Evolutionary conservation across 2,113 vertebrate genomes (phyloP), one percentile per base, ranked within the genome.

Genomic region (Sphaerodactylus townsendi): DNA sequence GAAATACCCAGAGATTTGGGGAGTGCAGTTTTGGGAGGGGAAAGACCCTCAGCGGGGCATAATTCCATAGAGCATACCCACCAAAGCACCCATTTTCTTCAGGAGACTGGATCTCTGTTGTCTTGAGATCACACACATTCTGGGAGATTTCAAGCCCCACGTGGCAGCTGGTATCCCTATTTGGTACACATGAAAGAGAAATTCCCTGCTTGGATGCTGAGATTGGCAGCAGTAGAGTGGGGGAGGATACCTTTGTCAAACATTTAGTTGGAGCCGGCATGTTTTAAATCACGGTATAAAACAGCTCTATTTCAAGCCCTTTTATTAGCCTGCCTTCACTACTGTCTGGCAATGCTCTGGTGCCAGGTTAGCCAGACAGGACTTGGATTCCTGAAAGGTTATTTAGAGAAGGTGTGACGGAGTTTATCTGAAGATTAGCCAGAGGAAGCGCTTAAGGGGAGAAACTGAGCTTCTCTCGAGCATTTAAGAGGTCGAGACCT

Each of bases 401-500:
- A 37, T 23, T 28, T 19, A 19, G 46, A 30, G 59, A 50, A 0
- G 35, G 0, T n/a, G 1, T 0, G 0, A 28, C 10, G 7, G 59
- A 41, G 46, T 41, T 80, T 73, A 80, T 19, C 19, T 44, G 65
- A 74, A 53, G 83, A 1, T 2, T 23, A 10, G 65, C 25, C 48
- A 28, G 1, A n/a, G 4, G 69, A 72, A 1, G 62, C 21, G 19
- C 6, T 2, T 23, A 28, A 75, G n/a, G 75, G 84, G 69, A 65
- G 70, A 75, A 41, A 88, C 35, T n/a, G 62, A 79, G 41, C 39
- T 23, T 33, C 28, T 81, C 0, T 25, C 48, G 65, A 70, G 30
- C 41, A 21, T 10, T 10, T 30, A 41, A 78, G 11, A 62, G 14
- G 37, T 5, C 14, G 23, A 56, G 21, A 56, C 5, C 19, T 5